Evolutionary conservation across 2,113 vertebrate species (phyloP).

Genomic region (Sarotherodon lohbergeri): DNA sequence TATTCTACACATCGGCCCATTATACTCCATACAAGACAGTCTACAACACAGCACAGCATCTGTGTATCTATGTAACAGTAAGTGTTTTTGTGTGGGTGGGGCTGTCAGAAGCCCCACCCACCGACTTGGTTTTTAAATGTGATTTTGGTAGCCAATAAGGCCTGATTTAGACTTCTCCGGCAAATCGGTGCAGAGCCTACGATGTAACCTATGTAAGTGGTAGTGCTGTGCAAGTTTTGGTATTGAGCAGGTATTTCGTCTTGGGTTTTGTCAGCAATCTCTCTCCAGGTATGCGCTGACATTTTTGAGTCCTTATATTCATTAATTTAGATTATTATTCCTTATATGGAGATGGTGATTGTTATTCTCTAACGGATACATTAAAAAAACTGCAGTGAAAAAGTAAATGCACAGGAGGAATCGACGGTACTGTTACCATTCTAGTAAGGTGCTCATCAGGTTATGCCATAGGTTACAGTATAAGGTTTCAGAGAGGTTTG

Average conservation of each 20-base stretch:
- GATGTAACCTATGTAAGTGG: not conserved
- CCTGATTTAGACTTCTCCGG: not conserved
- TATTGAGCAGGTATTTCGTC: not conserved
- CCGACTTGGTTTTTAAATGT: not conserved
- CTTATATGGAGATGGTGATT: not conserved
- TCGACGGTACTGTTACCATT: no score
- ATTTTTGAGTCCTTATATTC: accelerated
- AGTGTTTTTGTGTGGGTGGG: not conserved
- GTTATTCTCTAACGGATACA: not conserved
- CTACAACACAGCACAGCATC: not conserved
- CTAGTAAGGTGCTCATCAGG: not conserved
- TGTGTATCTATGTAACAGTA: not conserved
- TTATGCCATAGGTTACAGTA: not conserved
- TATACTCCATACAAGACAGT: not conserved
- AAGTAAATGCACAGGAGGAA: not conserved
- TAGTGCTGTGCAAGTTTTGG: not conserved
- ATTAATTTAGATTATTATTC: not conserved
- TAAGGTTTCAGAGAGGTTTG: not conserved
- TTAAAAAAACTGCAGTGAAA: not conserved
- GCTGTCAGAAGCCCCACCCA: not conserved
- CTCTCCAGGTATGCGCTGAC: accelerated
- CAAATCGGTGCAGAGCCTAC: not conserved
- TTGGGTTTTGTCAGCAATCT: not conserved
- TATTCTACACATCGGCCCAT: not conserved
- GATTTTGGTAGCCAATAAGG: not conserved